Conservation (phyloP, 2,797 vertebrate species). For the Mionectes olivaceus region DNA sequence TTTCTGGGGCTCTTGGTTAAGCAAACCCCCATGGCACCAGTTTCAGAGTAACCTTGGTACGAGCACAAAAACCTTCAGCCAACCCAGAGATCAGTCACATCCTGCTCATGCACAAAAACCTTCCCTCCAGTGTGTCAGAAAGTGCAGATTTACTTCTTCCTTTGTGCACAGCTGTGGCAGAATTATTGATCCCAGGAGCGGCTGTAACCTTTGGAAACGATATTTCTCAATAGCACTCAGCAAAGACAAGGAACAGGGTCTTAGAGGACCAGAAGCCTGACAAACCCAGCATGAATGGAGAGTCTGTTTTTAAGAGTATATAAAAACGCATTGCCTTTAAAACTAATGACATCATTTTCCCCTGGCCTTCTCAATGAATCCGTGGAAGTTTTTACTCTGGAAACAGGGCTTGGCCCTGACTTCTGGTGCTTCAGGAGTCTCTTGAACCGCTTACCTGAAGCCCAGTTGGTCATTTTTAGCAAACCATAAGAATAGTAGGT, state of each 20-base stretch:
- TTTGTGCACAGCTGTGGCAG: not conserved
- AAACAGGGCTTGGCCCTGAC: not conserved
- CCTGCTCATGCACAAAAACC: not conserved
- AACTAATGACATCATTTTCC: not conserved
- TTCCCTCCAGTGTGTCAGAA: rapidly evolving
- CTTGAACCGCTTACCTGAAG: not conserved
- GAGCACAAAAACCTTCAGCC: not conserved
- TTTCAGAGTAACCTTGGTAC: not conserved
- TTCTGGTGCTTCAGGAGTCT: not conserved
- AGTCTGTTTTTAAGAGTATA: not conserved
- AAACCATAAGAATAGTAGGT: not conserved
- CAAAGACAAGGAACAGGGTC: not conserved
- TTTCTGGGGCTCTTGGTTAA: not conserved
- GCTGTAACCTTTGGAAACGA: not conserved
- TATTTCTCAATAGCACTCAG: not conserved
- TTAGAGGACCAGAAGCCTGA: not conserved
- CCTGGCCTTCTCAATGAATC: not conserved
- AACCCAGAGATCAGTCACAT: not conserved
- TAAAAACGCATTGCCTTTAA: not conserved
- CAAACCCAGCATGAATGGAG: not conserved
- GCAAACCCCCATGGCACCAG: rapidly evolving
- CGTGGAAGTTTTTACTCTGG: not conserved
- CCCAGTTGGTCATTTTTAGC: not conserved
- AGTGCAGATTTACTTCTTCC: not conserved
- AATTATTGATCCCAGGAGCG: slow-evolving; percentile 21